Percentiles rank a stretch among this genome's conserved stretches.
Evolutionary conservation across 2,113 vertebrate genomes (phyloP).

Genomic region (Ramphastos sulfuratus): DNA sequence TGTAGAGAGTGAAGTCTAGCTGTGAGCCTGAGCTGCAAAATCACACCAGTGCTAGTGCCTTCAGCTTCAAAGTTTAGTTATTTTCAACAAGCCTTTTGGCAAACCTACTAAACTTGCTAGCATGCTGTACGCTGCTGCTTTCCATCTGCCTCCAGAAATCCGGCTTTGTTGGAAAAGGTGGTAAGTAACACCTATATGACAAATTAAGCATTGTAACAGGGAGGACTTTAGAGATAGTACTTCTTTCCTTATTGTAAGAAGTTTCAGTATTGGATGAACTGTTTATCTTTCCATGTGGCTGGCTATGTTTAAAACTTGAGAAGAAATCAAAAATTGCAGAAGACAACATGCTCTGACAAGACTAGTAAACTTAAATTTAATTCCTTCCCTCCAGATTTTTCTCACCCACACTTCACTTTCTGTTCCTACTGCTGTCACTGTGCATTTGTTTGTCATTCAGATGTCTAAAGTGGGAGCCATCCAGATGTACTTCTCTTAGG

Average conservation of each 20-base stretch:
- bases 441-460: not conserved
- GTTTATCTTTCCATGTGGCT: not conserved
- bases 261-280: not conserved
- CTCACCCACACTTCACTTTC: not conserved
- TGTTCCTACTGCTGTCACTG: not conserved
- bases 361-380: not conserved
- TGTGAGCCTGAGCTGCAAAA: slow-evolving; percentile 12
- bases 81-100: not conserved
- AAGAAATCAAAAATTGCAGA: not conserved
- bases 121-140: not conserved
- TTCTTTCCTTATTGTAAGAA: not conserved
- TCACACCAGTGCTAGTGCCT: not conserved
- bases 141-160: not conserved
- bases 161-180: not conserved
- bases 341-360: not conserved
- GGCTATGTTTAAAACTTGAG: not conserved
- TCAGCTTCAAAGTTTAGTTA: slow-evolving; percentile 9
- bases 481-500: not conserved
- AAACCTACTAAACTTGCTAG: not conserved
- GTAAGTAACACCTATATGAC: not conserved
- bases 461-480: not conserved
- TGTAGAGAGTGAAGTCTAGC: not conserved
- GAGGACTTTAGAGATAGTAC: not conserved
- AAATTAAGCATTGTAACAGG: not conserved
- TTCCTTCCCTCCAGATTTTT: not conserved